phyloP scores from a whole-genome alignment of 2,888 invertebrate genomes.

The Ectemnius lituratus region DNA sequence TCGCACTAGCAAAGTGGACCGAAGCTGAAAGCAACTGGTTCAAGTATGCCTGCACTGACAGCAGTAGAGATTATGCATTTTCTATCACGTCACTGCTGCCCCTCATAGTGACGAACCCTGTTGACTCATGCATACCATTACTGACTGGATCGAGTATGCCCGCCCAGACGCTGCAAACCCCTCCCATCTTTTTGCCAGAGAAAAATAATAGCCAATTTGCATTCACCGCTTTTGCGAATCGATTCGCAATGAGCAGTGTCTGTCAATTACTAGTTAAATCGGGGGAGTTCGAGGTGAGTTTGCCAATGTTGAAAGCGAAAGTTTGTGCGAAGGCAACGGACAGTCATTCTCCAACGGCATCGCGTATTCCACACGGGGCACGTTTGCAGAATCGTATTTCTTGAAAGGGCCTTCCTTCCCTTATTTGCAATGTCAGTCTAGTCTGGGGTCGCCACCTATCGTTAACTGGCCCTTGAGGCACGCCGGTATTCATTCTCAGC shows the following conservation, averaged over 20 bases:
- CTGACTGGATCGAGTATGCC: no score
- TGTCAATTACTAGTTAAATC: no score
- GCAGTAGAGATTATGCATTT: background rate
- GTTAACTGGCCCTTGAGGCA: slow-evolving; percentile 33
- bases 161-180: no score
- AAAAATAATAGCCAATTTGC: no score
- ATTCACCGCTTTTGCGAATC: no score
- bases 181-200: no score
- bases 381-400: slow-evolving; percentile 21
- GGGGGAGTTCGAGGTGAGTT: no score
- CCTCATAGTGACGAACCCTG: background rate
- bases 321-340: slow-evolving; percentile 2
- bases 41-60: background rate
- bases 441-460: slow-evolving; percentile 16
- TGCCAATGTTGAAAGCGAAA: background rate
- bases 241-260: no score
- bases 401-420: slow-evolving; percentile 22
- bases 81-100: slow-evolving; percentile 2
- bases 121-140: slow-evolving; percentile 1
- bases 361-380: background rate
- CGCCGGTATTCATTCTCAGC: slow-evolving; percentile 41
- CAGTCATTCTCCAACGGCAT: background rate
- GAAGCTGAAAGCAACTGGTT: slow-evolving; percentile 6
- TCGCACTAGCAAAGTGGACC: slow-evolving; percentile 19
- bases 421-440: slow-evolving; percentile 35